Evolutionary conservation across 2,797 vertebrate species (phyloP), one percentile per base, ranked within the genome.

Genomic region (Sebastiscus tertius): DNA sequence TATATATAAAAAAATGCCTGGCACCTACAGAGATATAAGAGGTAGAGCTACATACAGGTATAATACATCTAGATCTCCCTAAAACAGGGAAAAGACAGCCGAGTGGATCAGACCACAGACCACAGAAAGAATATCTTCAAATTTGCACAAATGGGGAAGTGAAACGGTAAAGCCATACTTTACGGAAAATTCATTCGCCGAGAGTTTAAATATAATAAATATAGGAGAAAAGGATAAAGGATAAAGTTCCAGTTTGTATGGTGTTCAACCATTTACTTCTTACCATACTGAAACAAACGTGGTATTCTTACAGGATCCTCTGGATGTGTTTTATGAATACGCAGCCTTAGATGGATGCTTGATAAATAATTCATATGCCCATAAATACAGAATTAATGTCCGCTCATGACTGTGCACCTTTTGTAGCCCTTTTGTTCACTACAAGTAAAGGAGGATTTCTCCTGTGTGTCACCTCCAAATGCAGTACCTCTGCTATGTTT

Each of bases 1-100:
- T 70, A 74, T 94, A 83, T 68, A 74, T 94, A 94, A 94, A 95
- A 96, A 94, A 95, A 96, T 95, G 92, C 90, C 96, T 96, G 95
- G 94, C 95, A 95, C 95, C 96, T 97, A 97, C 36, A 82, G 70
- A 86, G 54, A 93, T 93, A 95, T 92, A 95, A 97, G 97, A 98
- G 97, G 98, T 98, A 99, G 97, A 97, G 96, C 97, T 98, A 97
- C 93, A 95, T 93, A 93, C 61, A 79, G 67, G 72, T 85, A 55
- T 46, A n/a, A 85, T 77, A 80, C 88, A 95, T 95, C 95, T 95
- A 95, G 65, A 91, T 29, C 92, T 96, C 97, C 96, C 95, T 95
- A 93, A 65, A 77, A 67, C 42, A 42, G 78, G 81, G 68, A 74
- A 68, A 60, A 77, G 20, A 81, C 67, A 72, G 27, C 33, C 0